phyloP scores from a whole-genome alignment of 2,113 vertebrate species.

The Anhinga rufa region DNA sequence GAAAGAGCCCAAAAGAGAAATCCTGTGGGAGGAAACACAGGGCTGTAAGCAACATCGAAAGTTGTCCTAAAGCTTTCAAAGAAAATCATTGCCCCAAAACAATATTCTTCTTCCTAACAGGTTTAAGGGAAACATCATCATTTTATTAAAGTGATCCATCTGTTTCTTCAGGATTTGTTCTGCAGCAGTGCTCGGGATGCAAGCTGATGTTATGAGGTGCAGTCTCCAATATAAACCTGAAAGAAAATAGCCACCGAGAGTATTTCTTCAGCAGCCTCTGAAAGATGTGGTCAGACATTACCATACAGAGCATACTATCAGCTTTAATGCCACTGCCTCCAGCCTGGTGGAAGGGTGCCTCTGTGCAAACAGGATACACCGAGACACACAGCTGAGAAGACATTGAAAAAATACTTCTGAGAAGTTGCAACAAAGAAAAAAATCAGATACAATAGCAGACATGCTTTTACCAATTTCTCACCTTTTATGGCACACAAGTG shows the following conservation, averaged over 20 bases:
- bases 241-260: background rate
- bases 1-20: slow-evolving; percentile 10
- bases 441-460: background rate
- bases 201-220: background rate
- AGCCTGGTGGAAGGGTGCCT: background rate
- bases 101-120: slow-evolving; percentile 28
- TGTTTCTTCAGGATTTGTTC: background rate
- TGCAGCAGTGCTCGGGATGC: background rate
- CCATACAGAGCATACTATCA: background rate
- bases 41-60: background rate
- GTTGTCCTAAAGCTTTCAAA: background rate
- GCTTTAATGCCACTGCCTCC: background rate
- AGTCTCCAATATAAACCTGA: background rate
- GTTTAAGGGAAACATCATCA: slow-evolving; percentile 34
- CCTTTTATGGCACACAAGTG: background rate
- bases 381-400: background rate
- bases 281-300: background rate
- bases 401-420: background rate
- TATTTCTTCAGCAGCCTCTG: background rate
- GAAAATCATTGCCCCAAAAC: background rate
- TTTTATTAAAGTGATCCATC: slow-evolving; percentile 46
- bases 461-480: background rate
- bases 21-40: background rate
- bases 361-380: background rate
- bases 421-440: background rate